These are phyloP conservation scores for Drusus annulatus DNA, from an alignment of 1,140 invertebrate genomes.

Conservation along the genomic window DNA sequence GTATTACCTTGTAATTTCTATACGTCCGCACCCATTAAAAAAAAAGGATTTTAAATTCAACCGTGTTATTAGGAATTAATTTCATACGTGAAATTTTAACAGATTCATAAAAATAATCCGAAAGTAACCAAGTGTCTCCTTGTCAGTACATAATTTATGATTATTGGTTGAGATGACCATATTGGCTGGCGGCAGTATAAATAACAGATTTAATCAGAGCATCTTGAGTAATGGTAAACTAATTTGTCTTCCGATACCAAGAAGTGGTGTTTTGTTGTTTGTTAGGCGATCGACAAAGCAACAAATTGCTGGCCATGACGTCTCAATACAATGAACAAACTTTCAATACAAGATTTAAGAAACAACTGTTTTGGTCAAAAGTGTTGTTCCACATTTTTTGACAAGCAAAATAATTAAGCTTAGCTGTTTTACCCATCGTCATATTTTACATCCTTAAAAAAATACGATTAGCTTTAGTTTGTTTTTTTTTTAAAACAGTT, in stretches of 20 bases:
- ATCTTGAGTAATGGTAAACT: conserved; percentile 17
- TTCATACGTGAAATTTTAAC: not conserved
- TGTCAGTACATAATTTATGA: conserved; percentile 23
- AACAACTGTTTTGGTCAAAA: too few relatives aligned
- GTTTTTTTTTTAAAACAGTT: too few relatives aligned
- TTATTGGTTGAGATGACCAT: conserved; percentile 5
- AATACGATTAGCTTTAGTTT: too few relatives aligned
- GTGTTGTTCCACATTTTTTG: too few relatives aligned
- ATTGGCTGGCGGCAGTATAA: conserved; percentile 3
- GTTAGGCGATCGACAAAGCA: not conserved
- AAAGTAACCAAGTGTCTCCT: not conserved
- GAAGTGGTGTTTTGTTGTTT: not conserved
- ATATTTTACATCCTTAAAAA: too few relatives aligned
- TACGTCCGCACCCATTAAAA: too few relatives aligned
- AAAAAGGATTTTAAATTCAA: too few relatives aligned
- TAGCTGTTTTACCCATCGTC: too few relatives aligned
- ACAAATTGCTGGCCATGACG: conserved; percentile 9
- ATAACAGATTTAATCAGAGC: conserved; percentile 23
- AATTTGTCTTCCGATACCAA: conserved; percentile 9
- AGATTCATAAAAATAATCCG: conserved; percentile 2
- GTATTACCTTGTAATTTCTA: too few relatives aligned
- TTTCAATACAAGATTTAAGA: too few relatives aligned
- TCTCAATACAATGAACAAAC: not conserved
- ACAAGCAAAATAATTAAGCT: too few relatives aligned
- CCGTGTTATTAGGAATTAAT: not conserved